Conservation (phyloP, 1,140 invertebrate species). For the Eurosta solidaginis region DNA sequence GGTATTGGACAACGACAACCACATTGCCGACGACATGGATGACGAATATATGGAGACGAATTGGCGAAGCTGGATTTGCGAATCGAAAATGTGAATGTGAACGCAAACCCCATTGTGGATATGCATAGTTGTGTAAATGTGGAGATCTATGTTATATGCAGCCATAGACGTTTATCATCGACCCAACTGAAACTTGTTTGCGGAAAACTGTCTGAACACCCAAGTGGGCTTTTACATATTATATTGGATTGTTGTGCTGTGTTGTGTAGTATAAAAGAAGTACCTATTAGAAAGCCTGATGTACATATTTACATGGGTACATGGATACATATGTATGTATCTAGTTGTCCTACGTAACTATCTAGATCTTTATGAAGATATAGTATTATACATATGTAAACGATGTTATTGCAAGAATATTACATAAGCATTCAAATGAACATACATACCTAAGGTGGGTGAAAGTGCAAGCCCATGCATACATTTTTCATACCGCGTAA, state of each 20-base stretch:
- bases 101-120: background rate
- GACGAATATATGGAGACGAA: constrained; percentile 7
- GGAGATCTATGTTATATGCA: background rate
- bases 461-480: too few relatives aligned
- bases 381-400: too few relatives aligned
- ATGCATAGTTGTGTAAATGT: background rate
- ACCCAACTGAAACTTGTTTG: background rate
- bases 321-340: background rate
- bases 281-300: background rate
- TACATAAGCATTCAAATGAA: too few relatives aligned
- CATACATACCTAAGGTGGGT: too few relatives aligned
- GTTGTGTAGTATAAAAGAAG: background rate
- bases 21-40: background rate
- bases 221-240: background rate
- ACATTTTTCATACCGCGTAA: too few relatives aligned
- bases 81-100: constrained; percentile 12
- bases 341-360: background rate
- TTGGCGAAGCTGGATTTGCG: background rate
- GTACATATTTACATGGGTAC: background rate
- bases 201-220: background rate
- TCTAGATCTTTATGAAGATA: background rate
- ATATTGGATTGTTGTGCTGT: background rate
- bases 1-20: background rate
- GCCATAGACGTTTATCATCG: background rate
- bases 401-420: too few relatives aligned